A percentile compares a stretch with the other conserved stretches of the same genome.
Conservation (phyloP, 2,113 vertebrate species). For the Gobius niger region DNA sequence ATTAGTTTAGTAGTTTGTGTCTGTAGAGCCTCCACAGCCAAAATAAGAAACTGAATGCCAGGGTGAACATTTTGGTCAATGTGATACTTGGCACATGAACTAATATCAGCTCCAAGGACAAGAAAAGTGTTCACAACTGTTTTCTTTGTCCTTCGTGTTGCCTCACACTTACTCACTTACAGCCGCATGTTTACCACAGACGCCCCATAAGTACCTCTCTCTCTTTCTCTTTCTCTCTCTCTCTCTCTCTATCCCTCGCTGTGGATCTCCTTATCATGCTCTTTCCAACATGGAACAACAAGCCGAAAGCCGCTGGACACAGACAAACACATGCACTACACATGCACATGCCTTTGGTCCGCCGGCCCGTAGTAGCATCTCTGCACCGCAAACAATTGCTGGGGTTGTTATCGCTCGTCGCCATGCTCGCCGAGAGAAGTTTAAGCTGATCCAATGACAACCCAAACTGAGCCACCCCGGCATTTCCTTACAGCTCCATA, state of each 20-base stretch:
- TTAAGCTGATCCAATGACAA: conserved; percentile 82
- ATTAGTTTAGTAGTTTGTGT: too few species aligned
- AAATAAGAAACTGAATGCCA: too few species aligned
- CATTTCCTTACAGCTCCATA: conserved; percentile 72
- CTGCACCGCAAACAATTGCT: conserved; percentile 68
- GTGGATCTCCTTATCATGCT: conserved; percentile 48
- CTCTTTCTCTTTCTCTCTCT: conserved; percentile 22
- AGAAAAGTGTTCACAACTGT: neutral
- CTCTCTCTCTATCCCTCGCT: conserved; percentile 20
- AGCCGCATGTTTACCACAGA: conserved; percentile 13
- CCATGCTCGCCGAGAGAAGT: conserved; percentile 79
- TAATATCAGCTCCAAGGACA: neutral
- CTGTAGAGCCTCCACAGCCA: too few species aligned
- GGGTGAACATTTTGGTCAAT: neutral
- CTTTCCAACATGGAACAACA: conserved; percentile 50
- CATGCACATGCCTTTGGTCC: conserved; percentile 32
- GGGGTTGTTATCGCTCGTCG: conserved; percentile 72
- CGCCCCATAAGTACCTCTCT: conserved; percentile 27
- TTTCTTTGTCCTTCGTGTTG: neutral
- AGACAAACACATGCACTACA: conserved; percentile 40
- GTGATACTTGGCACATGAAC: neutral
- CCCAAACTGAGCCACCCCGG: conserved; percentile 70
- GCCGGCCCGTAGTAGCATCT: conserved; percentile 48
- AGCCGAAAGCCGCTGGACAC: conserved; percentile 54
- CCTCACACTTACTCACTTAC: conserved; percentile 18